A percentile compares a stretch with the other conserved stretches of the same genome.
phyloP scores from a whole-genome alignment of 53 echinoderm and acorn worm genomes.

The Apostichopus leukothele region DNA sequence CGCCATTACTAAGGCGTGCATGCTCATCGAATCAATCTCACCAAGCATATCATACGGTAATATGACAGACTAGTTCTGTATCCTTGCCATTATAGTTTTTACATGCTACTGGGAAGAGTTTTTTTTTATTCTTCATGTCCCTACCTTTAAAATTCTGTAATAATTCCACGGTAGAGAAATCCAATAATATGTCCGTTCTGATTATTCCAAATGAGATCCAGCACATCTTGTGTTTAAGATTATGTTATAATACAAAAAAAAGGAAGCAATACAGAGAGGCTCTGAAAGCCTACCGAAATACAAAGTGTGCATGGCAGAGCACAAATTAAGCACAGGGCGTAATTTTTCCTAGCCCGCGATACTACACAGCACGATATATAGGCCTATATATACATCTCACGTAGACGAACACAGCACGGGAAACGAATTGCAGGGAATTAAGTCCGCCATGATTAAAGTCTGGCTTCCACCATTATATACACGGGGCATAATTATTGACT shows the following conservation, averaged over 20 bases:
- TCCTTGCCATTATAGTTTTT: not conserved
- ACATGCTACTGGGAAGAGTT: not conserved
- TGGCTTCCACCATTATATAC: slow-evolving; percentile 23
- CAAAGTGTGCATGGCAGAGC: not conserved
- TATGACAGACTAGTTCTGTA: not conserved
- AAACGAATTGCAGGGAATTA: slow-evolving; percentile 29
- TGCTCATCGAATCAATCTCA: not conserved
- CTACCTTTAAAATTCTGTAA: not conserved
- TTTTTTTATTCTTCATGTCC: not conserved
- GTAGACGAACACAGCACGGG: not conserved
- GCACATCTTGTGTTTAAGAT: not conserved
- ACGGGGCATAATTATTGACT: slow-evolving; percentile 40
- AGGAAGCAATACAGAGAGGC: not conserved
- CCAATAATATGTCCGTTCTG: not conserved
- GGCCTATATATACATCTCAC: not conserved
- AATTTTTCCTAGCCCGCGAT: not conserved
- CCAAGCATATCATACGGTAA: not conserved
- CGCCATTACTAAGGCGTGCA: not conserved
- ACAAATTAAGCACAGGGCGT: slow-evolving; percentile 38
- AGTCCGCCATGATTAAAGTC: slow-evolving; percentile 42
- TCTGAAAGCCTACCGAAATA: not conserved
- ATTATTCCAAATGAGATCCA: not conserved
- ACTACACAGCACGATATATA: not conserved
- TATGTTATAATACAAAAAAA: not conserved
- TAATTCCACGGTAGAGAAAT: not conserved